These are phyloP conservation scores for Corythornis leucogaster DNA, from an alignment of 2,797 vertebrate species.

Conservation along the genomic window DNA sequence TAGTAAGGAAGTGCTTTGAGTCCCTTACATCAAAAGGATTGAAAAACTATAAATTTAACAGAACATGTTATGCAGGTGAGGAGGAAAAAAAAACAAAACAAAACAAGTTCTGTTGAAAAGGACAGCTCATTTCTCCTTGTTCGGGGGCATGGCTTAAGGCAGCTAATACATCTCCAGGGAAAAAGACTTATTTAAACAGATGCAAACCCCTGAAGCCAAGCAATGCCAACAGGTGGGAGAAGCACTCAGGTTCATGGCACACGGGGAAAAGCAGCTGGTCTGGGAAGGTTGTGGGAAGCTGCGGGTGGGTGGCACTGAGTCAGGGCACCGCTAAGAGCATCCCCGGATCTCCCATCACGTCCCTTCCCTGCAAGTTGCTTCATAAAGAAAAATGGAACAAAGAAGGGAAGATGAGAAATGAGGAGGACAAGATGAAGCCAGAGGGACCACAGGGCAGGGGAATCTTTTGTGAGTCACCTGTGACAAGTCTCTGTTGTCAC, in stretches of 20 bases:
- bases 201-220: neutral
- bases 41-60: conserved; percentile 42
- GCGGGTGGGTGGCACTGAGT: fast-evolving
- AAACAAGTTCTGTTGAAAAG: neutral
- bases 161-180: fast-evolving
- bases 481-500: neutral
- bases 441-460: neutral
- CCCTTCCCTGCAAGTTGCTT: fast-evolving
- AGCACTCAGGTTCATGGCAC: fast-evolving
- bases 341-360: fast-evolving
- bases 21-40: conserved; percentile 53
- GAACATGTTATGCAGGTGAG: conserved; percentile 15
- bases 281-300: neutral
- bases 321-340: neutral
- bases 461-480: fast-evolving
- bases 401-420: neutral
- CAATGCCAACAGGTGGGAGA: neutral
- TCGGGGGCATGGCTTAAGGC: neutral
- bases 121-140: neutral
- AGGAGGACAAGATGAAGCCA: neutral
- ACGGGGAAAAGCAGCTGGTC: fast-evolving
- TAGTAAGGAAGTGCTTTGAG: conserved; percentile 2
- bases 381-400: fast-evolving
- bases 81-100: neutral
- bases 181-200: neutral